Evolutionary conservation across 2,113 vertebrate genomes (phyloP).

Genomic region (Galeopterus variegatus): DNA sequence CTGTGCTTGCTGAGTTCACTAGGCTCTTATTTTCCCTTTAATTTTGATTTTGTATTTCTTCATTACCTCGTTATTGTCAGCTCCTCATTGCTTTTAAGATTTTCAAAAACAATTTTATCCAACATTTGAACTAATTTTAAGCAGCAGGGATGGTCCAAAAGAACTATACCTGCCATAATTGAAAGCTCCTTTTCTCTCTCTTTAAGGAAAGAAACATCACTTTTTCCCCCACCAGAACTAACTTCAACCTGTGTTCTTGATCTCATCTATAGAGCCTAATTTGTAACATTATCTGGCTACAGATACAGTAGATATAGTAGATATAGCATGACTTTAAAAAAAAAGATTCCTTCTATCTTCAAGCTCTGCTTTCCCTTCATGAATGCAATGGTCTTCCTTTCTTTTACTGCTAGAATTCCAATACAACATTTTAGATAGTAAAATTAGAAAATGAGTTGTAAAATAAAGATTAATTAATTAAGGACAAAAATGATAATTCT

Average conservation of each 20-base stretch:
- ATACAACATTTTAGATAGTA: neutral
- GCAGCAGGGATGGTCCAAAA: neutral
- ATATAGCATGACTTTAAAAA: neutral
- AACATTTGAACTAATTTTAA: conserved; percentile 25
- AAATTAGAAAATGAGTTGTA: neutral
- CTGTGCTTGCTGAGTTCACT: neutral
- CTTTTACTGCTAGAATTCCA: neutral
- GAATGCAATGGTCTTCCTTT: neutral
- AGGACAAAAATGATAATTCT: neutral
- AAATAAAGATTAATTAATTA: conserved; percentile 7
- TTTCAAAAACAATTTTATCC: neutral
- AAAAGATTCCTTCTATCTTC: neutral
- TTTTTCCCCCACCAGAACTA: neutral
- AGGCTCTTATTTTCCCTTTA: neutral
- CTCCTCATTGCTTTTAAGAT: neutral
- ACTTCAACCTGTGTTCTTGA: neutral
- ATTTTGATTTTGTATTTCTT: neutral
- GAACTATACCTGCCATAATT: neutral
- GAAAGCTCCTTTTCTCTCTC: neutral
- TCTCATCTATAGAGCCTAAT: neutral
- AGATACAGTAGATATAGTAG: neutral
- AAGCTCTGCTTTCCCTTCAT: conserved; percentile 1
- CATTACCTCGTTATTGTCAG: neutral
- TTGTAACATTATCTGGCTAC: neutral
- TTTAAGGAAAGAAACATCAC: neutral